These are phyloP conservation scores for Rhinichthys osculus DNA, from an alignment of 2,797 vertebrate genomes.

Conservation along the genomic window DNA sequence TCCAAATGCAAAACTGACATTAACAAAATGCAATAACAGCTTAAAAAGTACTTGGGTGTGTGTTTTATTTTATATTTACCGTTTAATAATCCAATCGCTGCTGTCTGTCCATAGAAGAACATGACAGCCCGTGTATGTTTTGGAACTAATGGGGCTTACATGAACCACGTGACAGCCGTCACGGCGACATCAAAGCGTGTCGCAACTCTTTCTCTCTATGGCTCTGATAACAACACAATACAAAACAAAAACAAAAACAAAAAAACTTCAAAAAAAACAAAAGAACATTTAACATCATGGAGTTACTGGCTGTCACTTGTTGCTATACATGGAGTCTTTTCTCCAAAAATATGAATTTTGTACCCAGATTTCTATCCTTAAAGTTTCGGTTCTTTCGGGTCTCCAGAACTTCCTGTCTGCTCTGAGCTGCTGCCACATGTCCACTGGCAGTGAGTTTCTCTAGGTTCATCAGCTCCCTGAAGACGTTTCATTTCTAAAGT, in stretches of 20 bases:
- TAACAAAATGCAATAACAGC: too few relatives aligned
- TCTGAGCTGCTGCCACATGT: conserved; percentile 25
- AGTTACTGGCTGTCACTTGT: background rate
- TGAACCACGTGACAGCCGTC: too few relatives aligned
- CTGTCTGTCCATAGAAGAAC: too few relatives aligned
- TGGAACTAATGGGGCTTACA: too few relatives aligned
- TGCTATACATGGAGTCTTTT: background rate
- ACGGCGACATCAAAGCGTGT: too few relatives aligned
- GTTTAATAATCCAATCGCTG: too few relatives aligned
- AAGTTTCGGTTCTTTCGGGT: conserved; percentile 19
- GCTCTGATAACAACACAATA: background rate
- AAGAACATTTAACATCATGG: background rate
- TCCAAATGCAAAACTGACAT: too few relatives aligned
- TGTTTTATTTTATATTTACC: too few relatives aligned
- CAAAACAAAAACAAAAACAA: background rate
- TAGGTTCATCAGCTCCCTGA: conserved; percentile 39
- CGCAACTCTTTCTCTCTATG: too few relatives aligned
- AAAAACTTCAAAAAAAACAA: background rate
- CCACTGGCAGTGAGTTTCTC: conserved; percentile 9
- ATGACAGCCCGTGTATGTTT: too few relatives aligned
- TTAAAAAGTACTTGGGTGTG: too few relatives aligned
- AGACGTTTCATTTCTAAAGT: conserved; percentile 49
- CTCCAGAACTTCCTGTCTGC: conserved; percentile 1
- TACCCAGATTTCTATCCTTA: background rate
- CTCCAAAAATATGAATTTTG: background rate